These are phyloP conservation scores for Falco concolor DNA, from an alignment of 2,797 vertebrate species.

Conservation along the genomic window DNA sequence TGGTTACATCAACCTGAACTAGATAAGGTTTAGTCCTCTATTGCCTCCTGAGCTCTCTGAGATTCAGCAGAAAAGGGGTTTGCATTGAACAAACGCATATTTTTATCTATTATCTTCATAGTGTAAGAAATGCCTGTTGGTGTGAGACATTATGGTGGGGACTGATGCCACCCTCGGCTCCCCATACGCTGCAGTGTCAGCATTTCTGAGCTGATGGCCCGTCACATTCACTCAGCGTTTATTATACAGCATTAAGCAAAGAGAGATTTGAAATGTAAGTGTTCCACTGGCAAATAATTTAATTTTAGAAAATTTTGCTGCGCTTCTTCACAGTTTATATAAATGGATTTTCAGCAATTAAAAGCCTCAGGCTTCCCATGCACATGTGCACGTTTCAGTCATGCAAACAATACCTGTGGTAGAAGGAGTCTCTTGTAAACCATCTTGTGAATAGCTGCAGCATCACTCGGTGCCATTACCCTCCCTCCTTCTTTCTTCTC, in stretches of 20 bases:
- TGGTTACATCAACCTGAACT: not conserved
- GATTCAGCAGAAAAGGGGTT: not conserved
- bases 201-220: not conserved
- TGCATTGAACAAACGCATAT: not conserved
- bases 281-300: not conserved
- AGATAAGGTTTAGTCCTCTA: not conserved
- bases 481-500: not conserved
- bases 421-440: conserved; percentile 19
- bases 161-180: not conserved
- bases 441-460: not conserved
- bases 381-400: not conserved
- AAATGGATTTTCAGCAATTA: not conserved
- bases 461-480: conserved; percentile 1
- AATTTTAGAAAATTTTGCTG: not conserved
- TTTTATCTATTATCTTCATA: not conserved
- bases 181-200: not conserved
- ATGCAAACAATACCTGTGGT: not conserved
- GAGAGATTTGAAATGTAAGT: not conserved
- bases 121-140: not conserved
- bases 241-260: not conserved
- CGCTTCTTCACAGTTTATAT: not conserved
- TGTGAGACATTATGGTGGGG: not conserved
- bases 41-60: not conserved
- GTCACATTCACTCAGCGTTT: not conserved
- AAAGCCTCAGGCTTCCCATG: not conserved